Conservation (phyloP, 2,113 vertebrate species). For the Megatriorchis doriae region DNA sequence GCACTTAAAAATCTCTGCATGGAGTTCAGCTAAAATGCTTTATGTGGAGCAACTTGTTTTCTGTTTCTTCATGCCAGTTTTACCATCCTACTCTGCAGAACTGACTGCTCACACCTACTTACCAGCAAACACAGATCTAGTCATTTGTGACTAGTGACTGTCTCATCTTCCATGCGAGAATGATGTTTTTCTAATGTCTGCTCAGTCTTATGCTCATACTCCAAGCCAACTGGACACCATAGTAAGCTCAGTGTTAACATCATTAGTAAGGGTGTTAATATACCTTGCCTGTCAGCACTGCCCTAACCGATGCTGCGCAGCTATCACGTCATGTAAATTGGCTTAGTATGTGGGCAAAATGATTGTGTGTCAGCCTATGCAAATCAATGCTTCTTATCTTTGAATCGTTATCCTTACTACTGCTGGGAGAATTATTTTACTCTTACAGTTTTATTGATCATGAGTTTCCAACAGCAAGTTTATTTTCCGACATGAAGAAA, state of each 20-base stretch:
- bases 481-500: not conserved
- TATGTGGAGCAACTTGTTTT: not conserved
- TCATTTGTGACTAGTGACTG: not conserved
- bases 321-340: not conserved
- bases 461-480: not conserved
- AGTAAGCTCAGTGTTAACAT: not conserved
- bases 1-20: not conserved
- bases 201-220: not conserved
- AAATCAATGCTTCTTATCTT: not conserved
- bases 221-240: not conserved
- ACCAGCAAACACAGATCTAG: not conserved
- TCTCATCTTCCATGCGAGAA: not conserved
- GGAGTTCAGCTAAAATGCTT: not conserved
- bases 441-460: not conserved
- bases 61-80: not conserved
- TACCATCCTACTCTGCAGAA: not conserved
- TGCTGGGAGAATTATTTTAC: not conserved
- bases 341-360: not conserved
- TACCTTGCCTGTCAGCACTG: not conserved
- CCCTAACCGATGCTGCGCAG: not conserved
- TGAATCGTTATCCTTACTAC: not conserved
- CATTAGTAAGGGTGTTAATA: not conserved
- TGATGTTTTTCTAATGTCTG: not conserved
- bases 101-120: not conserved
- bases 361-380: not conserved